These are phyloP conservation scores for Bombyx mori DNA, from an alignment of 1,140 invertebrate genomes.

Conservation along the genomic window DNA sequence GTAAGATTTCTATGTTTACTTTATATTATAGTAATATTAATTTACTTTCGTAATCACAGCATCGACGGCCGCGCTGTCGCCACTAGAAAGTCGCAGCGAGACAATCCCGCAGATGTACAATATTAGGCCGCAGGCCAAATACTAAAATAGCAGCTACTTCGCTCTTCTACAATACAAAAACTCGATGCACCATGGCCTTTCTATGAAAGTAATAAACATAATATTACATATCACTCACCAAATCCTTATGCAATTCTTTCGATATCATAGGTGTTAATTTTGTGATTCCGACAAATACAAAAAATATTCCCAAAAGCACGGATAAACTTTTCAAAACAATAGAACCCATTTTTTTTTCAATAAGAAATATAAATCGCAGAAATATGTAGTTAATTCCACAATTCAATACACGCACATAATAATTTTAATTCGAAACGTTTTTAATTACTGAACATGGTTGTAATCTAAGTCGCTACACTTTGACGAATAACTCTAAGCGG, in stretches of 20 bases:
- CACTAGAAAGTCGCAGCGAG: slow-evolving; percentile 27
- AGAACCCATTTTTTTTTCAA: slow-evolving; percentile 71
- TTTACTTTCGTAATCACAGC: too few species aligned
- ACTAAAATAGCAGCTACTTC: slow-evolving; percentile 66
- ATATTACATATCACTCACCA: slow-evolving; percentile 77
- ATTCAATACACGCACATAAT: slow-evolving; percentile 19
- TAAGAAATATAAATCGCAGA: slow-evolving; percentile 1
- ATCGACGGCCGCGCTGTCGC: too few species aligned
- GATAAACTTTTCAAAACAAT: slow-evolving; percentile 93
- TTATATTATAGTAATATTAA: too few species aligned
- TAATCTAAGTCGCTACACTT: too few species aligned
- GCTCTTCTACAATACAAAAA: slow-evolving; percentile 47
- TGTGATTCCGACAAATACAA: slow-evolving; percentile 94
- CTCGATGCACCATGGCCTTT: slow-evolving; percentile 56
- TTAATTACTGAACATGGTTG: neutral
- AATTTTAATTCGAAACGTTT: slow-evolving; percentile 8
- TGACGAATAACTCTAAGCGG: too few species aligned
- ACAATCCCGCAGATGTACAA: slow-evolving; percentile 34
- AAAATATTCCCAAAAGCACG: slow-evolving; percentile 93
- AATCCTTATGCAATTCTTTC: slow-evolving; percentile 96
- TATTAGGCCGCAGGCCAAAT: slow-evolving; percentile 72
- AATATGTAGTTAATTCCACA: slow-evolving; percentile 12
- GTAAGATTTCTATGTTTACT: too few species aligned
- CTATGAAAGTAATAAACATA: slow-evolving; percentile 24
- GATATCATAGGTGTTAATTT: slow-evolving; percentile 93